Percentiles rank a stretch among this genome's conserved stretches.
phyloP scores from a whole-genome alignment of 2,888 invertebrate genomes.

The Laothoe populi region DNA sequence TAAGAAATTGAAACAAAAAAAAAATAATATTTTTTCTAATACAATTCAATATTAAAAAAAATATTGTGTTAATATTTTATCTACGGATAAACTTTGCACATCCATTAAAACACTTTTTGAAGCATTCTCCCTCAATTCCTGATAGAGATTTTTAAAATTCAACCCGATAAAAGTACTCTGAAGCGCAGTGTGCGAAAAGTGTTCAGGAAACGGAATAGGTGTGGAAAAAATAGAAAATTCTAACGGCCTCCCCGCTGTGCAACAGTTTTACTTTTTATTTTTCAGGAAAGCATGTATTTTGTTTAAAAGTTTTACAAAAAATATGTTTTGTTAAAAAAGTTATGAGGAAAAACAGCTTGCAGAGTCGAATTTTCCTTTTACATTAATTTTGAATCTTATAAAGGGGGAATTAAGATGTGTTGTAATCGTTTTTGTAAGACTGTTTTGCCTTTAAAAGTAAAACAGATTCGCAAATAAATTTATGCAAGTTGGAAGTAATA shows the following conservation, averaged over 20 bases:
- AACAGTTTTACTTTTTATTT: neutral
- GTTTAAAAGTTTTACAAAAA: conserved; percentile 7
- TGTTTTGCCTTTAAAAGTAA: neutral
- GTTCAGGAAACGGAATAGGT: conserved; percentile 12
- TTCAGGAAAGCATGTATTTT: neutral
- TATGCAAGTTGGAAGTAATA: no score
- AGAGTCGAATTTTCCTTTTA: neutral
- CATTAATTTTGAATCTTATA: neutral
- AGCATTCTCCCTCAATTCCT: neutral
- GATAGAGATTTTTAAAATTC: neutral
- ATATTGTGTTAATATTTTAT: no score
- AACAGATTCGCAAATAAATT: no score
- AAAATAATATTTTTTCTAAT: no score
- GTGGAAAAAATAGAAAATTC: conserved; percentile 7
- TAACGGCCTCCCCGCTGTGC: neutral
- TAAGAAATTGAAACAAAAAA: neutral
- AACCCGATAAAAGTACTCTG: conserved; percentile 10
- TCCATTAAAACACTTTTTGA: neutral
- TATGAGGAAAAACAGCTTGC: neutral
- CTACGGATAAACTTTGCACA: no score
- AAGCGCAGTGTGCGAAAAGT: conserved; percentile 4
- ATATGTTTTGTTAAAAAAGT: conserved; percentile 1
- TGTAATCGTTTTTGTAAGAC: neutral
- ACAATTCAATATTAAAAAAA: no score
- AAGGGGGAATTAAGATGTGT: neutral